phyloP scores from a whole-genome alignment of 2,888 invertebrate species.

The Gymnoscelis rufifasciata region DNA sequence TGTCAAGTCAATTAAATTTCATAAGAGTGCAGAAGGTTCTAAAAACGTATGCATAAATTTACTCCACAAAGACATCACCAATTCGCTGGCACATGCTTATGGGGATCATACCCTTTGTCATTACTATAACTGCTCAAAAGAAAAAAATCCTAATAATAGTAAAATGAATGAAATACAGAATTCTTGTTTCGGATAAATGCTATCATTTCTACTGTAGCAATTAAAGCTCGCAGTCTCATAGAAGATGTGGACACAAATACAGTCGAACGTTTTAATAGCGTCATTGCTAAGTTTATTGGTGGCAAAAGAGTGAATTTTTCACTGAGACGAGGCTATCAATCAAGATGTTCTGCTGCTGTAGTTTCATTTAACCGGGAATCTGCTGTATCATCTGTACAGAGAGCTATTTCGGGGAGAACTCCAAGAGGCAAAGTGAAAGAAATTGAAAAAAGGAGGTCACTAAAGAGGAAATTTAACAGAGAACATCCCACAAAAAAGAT shows the following conservation, averaged over 20 bases:
- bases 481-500: slow-evolving; percentile 21
- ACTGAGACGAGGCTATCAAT: not conserved
- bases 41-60: not conserved
- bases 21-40: not conserved
- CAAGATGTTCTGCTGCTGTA: not conserved
- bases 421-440: slow-evolving; percentile 7
- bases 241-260: slow-evolving; percentile 7
- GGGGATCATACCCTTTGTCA: not conserved
- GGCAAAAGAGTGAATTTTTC: slow-evolving; percentile 8
- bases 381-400: slow-evolving; percentile 3
- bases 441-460: slow-evolving; percentile 17
- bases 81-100: slow-evolving; percentile 3
- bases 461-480: slow-evolving; percentile 20
- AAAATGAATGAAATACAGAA: too few relatives aligned
- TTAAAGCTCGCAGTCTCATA: not conserved
- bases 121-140: slow-evolving; percentile 1
- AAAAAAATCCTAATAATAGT: not conserved
- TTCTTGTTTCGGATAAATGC: not conserved
- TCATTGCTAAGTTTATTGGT: slow-evolving; percentile 34
- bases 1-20: not conserved
- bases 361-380: not conserved
- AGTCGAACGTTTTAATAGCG: slow-evolving; percentile 35
- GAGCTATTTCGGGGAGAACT: slow-evolving; percentile 8
- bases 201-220: not conserved
- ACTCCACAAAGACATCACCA: not conserved